Percentiles rank a stretch among this genome's conserved stretches.
phyloP scores from a whole-genome alignment of 2,113 vertebrate genomes.

The Heterocephalus glaber region DNA sequence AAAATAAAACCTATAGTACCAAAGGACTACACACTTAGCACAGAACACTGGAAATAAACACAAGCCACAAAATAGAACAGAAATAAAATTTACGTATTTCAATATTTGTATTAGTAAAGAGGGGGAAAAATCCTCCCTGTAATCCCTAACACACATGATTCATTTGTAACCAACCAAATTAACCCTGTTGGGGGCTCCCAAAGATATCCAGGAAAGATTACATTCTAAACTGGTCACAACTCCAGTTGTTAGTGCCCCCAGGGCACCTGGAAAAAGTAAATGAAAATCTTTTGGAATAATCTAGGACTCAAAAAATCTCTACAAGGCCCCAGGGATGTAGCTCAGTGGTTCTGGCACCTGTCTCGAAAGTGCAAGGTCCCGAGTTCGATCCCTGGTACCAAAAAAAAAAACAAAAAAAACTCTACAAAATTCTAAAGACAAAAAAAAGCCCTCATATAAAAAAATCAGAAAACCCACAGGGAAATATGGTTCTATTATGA shows the following conservation, averaged over 20 bases:
- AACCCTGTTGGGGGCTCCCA: not conserved
- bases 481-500: not conserved
- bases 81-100: not conserved
- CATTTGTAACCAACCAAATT: not conserved
- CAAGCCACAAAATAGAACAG: not conserved
- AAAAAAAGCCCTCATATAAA: not conserved
- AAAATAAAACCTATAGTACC: not conserved
- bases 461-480: not conserved
- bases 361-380: too few species aligned
- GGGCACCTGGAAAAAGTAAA: not conserved
- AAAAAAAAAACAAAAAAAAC: conserved; percentile 36
- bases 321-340: too few species aligned
- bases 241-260: not conserved
- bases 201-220: not conserved
- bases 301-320: not conserved
- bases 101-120: not conserved
- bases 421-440: not conserved
- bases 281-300: not conserved
- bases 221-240: not conserved
- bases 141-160: not conserved
- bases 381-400: too few species aligned
- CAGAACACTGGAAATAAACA: not conserved
- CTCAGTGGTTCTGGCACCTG: too few species aligned
- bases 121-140: not conserved
- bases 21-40: not conserved